These are phyloP conservation scores for Malacosoma neustria DNA, from an alignment of 2,888 invertebrate species.

Conservation along the genomic window DNA sequence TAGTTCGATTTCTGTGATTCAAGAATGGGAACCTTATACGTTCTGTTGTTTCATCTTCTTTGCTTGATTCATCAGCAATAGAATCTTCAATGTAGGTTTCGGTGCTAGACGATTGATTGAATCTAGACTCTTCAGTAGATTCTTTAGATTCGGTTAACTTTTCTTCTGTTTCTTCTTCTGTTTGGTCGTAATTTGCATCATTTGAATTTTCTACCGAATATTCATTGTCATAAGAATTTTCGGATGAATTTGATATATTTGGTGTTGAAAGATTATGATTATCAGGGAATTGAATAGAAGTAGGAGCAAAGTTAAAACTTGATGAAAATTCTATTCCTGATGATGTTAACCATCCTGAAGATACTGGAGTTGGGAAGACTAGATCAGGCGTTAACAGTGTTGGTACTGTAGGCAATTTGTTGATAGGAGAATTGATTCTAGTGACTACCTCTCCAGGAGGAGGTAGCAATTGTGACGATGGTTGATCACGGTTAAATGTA, in stretches of 20 bases:
- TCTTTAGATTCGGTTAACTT: conserved; percentile 24
- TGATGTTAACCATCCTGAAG: conserved; percentile 63
- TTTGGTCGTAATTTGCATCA: conserved; percentile 28
- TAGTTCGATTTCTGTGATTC: conserved; percentile 44
- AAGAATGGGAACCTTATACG: conserved; percentile 40
- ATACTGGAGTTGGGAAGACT: conserved; percentile 57
- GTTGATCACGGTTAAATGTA: conserved; percentile 42
- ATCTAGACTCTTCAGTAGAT: conserved; percentile 23
- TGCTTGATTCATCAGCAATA: conserved; percentile 29
- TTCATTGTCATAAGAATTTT: conserved; percentile 41
- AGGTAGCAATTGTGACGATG: conserved; percentile 52
- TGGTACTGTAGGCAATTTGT: conserved; percentile 25
- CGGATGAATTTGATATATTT: conserved; percentile 23
- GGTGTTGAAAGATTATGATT: conserved; percentile 26
- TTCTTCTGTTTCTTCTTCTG: conserved; percentile 22
- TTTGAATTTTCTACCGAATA: conserved; percentile 36
- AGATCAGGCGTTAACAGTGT: conserved; percentile 31
- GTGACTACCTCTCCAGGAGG: conserved; percentile 47
- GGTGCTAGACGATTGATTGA: conserved; percentile 19
- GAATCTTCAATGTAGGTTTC: conserved; percentile 24
- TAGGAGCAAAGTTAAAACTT: conserved; percentile 50
- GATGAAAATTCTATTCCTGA: conserved; percentile 58
- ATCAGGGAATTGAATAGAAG: conserved; percentile 45
- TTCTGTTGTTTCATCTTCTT: conserved; percentile 39
- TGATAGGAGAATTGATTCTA: conserved; percentile 23